Evolutionary conservation across 2,113 vertebrate genomes (phyloP).

Genomic region (Zapornia atra): DNA sequence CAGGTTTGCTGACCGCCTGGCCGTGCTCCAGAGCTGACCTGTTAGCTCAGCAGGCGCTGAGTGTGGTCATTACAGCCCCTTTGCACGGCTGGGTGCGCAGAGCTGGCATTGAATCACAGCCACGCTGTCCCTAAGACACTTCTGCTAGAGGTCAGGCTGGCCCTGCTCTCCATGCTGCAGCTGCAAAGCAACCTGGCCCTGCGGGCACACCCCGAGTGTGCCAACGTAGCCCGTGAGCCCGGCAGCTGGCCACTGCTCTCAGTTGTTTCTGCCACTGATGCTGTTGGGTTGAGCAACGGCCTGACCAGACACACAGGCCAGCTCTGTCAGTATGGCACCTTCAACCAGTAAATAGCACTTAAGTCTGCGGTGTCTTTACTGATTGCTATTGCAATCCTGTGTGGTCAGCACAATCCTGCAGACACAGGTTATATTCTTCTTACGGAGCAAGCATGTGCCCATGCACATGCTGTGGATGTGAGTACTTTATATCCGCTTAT

Average conservation of each 20-base stretch:
- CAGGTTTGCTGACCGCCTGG: neutral
- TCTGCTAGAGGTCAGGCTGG: neutral
- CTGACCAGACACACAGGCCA: neutral
- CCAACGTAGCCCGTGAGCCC: rapidly evolving
- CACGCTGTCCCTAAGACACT: neutral
- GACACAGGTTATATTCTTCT: neutral
- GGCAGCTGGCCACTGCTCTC: rapidly evolving
- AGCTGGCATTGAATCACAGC: neutral
- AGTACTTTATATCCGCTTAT: neutral
- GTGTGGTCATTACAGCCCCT: neutral
- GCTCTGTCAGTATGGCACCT: neutral
- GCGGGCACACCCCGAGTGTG: neutral
- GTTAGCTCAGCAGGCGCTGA: neutral
- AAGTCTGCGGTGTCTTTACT: neutral
- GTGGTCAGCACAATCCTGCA: neutral
- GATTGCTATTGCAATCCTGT: too few relatives aligned
- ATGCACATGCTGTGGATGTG: neutral
- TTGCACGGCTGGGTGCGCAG: rapidly evolving
- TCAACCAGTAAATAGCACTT: neutral
- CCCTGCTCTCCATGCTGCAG: neutral
- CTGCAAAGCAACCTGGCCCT: neutral
- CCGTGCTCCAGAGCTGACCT: neutral
- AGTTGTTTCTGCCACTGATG: too few relatives aligned
- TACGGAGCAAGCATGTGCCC: neutral
- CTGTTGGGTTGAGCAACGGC: neutral